These are phyloP conservation scores for Chalcis sispes DNA, from an alignment of 2,888 invertebrate species.

Conservation along the genomic window DNA sequence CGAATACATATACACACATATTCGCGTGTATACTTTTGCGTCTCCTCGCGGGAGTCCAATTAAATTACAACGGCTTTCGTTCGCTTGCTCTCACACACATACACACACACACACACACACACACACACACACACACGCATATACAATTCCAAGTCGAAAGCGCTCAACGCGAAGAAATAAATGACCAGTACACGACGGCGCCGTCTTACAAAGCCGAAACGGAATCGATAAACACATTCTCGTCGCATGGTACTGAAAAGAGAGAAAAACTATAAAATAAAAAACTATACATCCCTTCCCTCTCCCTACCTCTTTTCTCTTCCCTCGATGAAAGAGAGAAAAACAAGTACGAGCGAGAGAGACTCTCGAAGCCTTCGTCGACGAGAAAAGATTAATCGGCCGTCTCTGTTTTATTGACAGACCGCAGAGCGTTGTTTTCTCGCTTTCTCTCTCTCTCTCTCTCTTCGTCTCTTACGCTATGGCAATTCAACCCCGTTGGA, in stretches of 20 bases:
- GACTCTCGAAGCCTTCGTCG: not conserved
- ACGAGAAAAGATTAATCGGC: slow-evolving; percentile 44
- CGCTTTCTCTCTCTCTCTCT: slow-evolving; percentile 44
- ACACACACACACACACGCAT: no score
- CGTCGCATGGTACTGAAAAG: not conserved
- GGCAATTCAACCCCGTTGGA: no score
- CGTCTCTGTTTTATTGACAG: slow-evolving; percentile 48
- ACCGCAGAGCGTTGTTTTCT: slow-evolving; percentile 24
- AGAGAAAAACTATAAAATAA: slow-evolving; percentile 6
- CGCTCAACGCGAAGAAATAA: no score
- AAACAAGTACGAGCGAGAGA: slow-evolving; percentile 3
- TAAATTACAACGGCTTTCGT: no score
- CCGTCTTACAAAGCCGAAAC: slow-evolving; percentile 1
- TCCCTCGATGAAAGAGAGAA: not conserved
- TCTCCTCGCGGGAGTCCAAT: not conserved
- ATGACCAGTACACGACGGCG: no score
- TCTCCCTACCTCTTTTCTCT: no score
- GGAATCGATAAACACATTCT: slow-evolving; percentile 51
- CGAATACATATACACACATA: not conserved
- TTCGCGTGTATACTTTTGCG: no score
- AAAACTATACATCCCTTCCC: no score
- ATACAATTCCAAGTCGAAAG: no score
- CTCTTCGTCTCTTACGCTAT: no score
- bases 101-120: no score
- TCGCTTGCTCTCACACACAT: no score